Evolutionary conservation across 2,113 vertebrate genomes (phyloP), one percentile per base, ranked within the genome.

Genomic region (Platichthys stellatus): DNA sequence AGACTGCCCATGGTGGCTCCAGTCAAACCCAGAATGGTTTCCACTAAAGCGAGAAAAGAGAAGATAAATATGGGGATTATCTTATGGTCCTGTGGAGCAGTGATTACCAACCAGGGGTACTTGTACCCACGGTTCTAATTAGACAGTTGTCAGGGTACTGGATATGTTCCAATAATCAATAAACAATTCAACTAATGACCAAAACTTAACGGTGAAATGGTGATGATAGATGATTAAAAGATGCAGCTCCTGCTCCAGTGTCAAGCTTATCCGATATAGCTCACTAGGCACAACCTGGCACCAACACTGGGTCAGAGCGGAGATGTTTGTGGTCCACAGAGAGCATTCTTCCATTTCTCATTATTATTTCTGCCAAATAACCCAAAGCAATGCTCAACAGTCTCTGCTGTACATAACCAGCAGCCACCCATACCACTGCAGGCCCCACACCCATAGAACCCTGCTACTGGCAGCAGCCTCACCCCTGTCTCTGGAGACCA

Each of bases 1-100:
- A 99, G 95, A 89, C 97, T 99, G 43, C 98, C 98, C 97, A 97
- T 99, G 0, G 97, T 99, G 2, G 98, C 98, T 59, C 98, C 98
- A 0, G 98, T 99, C 80, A 99, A 94, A 78, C 97, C 98, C 84
- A 99, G 91, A 83, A 99, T 95, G 0, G 98, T 99, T 91, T 99
- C 98, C 94, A 99, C 98, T 99, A 28, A 31, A 31, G 31, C 31
- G 31, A 84, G 74, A 17, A 76, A 82, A 67, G 21, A 85, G 81
- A 31, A 69, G 14, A 89, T n/a, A 49, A 21, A 69, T 2, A 69
- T 17, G 31, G 21, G 9, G n/a, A 24, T 78, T 54, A 71, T 21
- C 7, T 28, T 56, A 35, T 1, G 20, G 7, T 31, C 43, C 40
- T 62, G 14, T 17, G 23, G 14, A 43, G 23, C 1, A 47, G 3